Evolutionary conservation across 2,113 vertebrate species (phyloP).

Genomic region (Pelmatolapia mariae): DNA sequence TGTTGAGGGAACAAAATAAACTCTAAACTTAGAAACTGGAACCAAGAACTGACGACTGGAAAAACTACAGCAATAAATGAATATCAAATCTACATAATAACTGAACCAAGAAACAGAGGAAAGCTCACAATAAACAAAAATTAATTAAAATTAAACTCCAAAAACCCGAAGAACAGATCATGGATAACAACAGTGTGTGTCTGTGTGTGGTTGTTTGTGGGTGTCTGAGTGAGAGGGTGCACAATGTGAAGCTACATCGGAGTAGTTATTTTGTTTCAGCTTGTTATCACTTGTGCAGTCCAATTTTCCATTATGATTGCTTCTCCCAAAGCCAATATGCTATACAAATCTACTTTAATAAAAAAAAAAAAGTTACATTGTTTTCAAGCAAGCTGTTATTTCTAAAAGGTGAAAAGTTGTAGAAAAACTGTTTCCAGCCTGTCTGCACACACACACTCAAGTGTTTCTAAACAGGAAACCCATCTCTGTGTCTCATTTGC

Average conservation of each 20-base stretch:
- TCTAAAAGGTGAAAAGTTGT: neutral
- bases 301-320: neutral
- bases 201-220: neutral
- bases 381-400: neutral
- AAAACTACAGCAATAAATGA: neutral
- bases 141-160: neutral
- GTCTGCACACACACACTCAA: neutral
- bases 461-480: neutral
- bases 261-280: neutral
- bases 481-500: neutral
- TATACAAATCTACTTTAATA: neutral
- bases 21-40: neutral
- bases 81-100: neutral
- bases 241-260: neutral
- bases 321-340: neutral
- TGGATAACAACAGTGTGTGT: neutral
- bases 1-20: neutral
- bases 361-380: neutral
- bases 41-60: neutral
- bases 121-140: neutral
- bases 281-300: neutral
- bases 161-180: fast-evolving
- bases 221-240: neutral
- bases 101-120: neutral
- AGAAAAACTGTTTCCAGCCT: neutral